Evolutionary conservation across 2,113 vertebrate genomes (phyloP).

Genomic region (Eudyptes chrysolophus): DNA sequence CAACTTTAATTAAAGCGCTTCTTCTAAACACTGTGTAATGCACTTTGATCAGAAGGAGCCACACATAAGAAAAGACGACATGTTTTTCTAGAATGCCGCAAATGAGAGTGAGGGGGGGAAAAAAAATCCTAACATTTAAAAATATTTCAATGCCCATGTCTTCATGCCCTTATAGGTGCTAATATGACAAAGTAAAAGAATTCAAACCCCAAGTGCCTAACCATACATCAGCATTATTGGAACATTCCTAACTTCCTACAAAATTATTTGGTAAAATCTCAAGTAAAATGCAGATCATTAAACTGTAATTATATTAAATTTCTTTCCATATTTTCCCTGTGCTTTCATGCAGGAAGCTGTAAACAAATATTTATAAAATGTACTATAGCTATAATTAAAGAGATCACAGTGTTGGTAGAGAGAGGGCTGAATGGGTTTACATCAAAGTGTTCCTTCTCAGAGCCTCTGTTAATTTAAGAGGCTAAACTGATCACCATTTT

Average conservation of each 20-base stretch:
- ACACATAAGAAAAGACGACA: not conserved
- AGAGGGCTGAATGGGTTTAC: not conserved
- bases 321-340: constrained; percentile 28
- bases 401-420: not conserved
- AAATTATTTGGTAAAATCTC: constrained; percentile 19
- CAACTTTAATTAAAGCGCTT: not conserved
- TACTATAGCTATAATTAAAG: constrained; percentile 28
- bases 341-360: not conserved
- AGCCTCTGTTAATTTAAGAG: not conserved
- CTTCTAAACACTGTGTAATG: not conserved
- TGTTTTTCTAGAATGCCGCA: not conserved
- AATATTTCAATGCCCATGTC: not conserved
- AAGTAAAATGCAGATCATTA: constrained; percentile 41
- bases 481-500: not conserved
- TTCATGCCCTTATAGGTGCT: not conserved
- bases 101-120: not conserved
- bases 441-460: not conserved
- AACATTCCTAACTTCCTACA: not conserved
- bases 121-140: not conserved
- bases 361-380: constrained; percentile 59
- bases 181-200: not conserved
- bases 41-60: not conserved
- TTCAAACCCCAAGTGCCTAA: not conserved
- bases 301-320: constrained; percentile 43
- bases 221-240: not conserved